phyloP scores from a whole-genome alignment of 1,140 invertebrate genomes.

The Apis dorsata region DNA sequence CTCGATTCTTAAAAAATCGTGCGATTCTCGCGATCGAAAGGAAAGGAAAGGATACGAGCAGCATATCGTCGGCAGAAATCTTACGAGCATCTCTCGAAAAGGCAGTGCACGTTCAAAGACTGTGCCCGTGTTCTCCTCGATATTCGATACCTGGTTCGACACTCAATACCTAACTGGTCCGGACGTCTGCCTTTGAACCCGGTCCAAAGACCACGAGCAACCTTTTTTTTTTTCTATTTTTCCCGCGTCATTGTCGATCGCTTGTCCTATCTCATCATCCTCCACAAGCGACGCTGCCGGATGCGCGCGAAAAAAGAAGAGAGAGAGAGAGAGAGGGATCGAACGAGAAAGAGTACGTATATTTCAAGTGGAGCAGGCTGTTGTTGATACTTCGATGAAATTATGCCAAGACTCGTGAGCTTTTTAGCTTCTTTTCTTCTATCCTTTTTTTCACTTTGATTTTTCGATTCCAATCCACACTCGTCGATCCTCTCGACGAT shows the following conservation, averaged over 20 bases:
- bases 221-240: slow-evolving; percentile 48
- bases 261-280: slow-evolving; percentile 51
- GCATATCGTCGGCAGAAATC: background rate
- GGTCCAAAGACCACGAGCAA: slow-evolving; percentile 17
- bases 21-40: too few relatives aligned
- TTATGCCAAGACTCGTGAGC: too few relatives aligned
- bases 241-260: slow-evolving; percentile 45
- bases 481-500: too few relatives aligned
- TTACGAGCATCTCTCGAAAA: background rate
- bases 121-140: slow-evolving; percentile 37
- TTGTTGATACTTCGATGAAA: too few relatives aligned
- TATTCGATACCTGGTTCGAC: slow-evolving; percentile 65
- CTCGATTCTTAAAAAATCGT: background rate
- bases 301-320: slow-evolving; percentile 2
- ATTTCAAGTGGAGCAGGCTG: background rate
- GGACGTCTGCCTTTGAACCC: slow-evolving; percentile 38
- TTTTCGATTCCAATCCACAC: too few relatives aligned
- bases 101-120: background rate
- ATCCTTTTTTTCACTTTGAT: too few relatives aligned
- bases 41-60: background rate
- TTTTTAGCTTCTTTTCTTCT: too few relatives aligned
- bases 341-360: background rate
- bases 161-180: slow-evolving; percentile 67
- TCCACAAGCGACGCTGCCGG: background rate
- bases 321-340: background rate